These are phyloP conservation scores for Pharmacophagus antenor DNA, from an alignment of 2,888 invertebrate genomes.

Conservation along the genomic window DNA sequence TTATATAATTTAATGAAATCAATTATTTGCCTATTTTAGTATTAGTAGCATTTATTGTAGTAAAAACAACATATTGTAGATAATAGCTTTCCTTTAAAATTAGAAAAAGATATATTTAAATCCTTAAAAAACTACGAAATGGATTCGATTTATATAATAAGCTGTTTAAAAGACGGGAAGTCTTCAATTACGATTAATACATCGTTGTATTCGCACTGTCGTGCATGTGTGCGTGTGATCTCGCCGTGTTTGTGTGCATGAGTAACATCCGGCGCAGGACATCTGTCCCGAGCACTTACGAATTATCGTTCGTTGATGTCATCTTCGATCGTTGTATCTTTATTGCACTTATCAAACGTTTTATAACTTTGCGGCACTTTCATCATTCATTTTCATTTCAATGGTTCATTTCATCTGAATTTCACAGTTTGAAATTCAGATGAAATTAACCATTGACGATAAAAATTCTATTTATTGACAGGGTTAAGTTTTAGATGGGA, in stretches of 20 bases:
- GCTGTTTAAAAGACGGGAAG: constrained; percentile 59
- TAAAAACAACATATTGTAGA: no score
- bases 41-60: no score
- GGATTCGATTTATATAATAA: constrained; percentile 25
- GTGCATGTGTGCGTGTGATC: constrained; percentile 43
- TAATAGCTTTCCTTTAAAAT: no score
- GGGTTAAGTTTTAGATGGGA: no score
- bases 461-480: no score
- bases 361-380: constrained; percentile 31
- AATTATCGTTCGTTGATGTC: constrained; percentile 53
- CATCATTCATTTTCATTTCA: not conserved
- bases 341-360: constrained; percentile 41
- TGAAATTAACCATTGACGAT: no score
- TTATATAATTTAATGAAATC: no score
- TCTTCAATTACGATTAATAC: constrained; percentile 72
- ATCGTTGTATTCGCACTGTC: constrained; percentile 58
- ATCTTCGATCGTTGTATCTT: constrained; percentile 47
- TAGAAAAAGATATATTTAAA: not conserved
- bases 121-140: not conserved
- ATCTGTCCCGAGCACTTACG: constrained; percentile 58
- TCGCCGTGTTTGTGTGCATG: constrained; percentile 50
- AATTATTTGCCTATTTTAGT: no score
- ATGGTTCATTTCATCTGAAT: not conserved
- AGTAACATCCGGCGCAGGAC: constrained; percentile 69
- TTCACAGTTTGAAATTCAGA: not conserved